phyloP scores from a whole-genome alignment of 2,888 invertebrate genomes.

The Apomyelois bistriatella region DNA sequence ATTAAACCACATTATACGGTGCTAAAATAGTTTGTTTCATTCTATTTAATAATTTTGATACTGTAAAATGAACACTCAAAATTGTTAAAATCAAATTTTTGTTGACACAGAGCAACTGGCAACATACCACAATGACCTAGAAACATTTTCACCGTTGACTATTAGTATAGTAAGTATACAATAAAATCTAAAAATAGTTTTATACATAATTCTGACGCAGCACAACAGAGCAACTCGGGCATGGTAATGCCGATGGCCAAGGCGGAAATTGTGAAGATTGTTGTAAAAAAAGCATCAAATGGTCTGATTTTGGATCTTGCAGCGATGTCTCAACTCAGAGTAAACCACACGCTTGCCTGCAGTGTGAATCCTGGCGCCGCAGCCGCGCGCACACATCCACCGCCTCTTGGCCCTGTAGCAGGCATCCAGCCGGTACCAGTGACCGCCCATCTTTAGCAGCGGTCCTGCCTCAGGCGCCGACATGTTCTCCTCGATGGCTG shows the following conservation, averaged over 20 bases:
- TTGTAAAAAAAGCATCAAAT: no score
- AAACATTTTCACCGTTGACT: no score
- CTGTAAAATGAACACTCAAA: not conserved
- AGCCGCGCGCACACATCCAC: slow-evolving; percentile 68
- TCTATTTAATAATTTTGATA: not conserved
- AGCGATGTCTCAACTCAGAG: slow-evolving; percentile 56
- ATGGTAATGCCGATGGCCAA: no score
- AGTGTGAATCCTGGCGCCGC: slow-evolving; percentile 67
- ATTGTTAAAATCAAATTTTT: not conserved
- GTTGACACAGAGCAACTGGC: not conserved
- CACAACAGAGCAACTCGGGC: no score
- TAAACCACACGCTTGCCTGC: slow-evolving; percentile 61
- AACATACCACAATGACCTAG: no score
- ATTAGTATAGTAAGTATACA: no score
- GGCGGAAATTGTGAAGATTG: no score
- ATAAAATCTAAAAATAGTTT: no score
- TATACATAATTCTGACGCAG: no score
- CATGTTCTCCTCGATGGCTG: slow-evolving; percentile 13
- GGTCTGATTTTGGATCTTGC: slow-evolving; percentile 42
- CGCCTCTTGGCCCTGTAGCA: slow-evolving; percentile 56
- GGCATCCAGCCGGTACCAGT: slow-evolving; percentile 63
- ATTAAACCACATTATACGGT: no score
- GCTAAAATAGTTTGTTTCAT: no score
- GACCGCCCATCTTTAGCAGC: slow-evolving; percentile 56
- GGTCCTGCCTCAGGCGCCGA: slow-evolving; percentile 34